Evolutionary conservation across 2,888 invertebrate species (phyloP), one percentile per base, ranked within the genome.

Genomic region (Tigriopus californicus): DNA sequence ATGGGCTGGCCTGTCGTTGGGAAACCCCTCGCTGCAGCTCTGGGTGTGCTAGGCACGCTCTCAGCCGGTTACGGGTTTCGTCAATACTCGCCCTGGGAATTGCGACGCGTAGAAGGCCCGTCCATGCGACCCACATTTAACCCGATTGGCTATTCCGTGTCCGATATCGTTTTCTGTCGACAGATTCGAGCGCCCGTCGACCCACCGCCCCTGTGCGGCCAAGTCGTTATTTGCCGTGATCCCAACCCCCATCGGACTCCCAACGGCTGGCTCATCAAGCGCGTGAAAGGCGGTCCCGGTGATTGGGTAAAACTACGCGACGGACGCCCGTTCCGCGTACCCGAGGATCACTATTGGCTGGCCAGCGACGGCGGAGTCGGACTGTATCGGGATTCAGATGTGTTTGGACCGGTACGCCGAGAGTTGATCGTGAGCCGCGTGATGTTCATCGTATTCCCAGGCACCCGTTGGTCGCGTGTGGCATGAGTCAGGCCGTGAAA

Each of bases 201-300:
- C n/a, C n/a, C n/a, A n/a, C 33, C 33, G 33, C 4, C 33, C 33
- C 33, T 3, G 3, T 8, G 4, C 4, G 33, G 33, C 8, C 33
- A 33, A 33, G 33, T 33, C 33, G 33, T 33, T 33, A 33, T 33
- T 33, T 33, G 33, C 8, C 33, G 33, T 8, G 33, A 33, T 33
- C 33, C 33, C 33, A 33, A 33, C 33, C 33, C 33, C 4, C 33
- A 33, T 33, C 33, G 42, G 10, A 82, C 85, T 74, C 89, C 91
- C 0, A 77, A 80, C 54, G 83, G 86, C 69, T 85, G 82, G 69
- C 80, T 92, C 53, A 90, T 95, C 61, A 95, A 95, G 70, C 77
- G 94, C 51, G 81, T 94, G 2, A 82, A 92, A 12, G 94, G 82
- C 1, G 72, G 92, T 44, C 82, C 88, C 71, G 92, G 89, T 25